Base-by-base conservation (phyloP, 2,797 vertebrate species). In the Megalops cyprinoides region DNA sequence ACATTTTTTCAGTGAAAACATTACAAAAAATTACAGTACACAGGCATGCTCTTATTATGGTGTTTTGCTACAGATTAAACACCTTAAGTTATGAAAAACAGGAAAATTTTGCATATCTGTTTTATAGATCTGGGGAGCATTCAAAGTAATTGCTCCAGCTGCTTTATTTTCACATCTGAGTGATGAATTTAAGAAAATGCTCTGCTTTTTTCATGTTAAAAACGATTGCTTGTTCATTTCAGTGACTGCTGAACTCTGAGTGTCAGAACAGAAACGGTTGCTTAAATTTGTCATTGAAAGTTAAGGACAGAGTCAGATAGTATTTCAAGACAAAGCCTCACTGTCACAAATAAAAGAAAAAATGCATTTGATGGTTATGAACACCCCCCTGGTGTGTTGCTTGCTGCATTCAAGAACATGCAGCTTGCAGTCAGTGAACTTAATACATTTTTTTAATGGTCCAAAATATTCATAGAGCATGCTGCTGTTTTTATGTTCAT, bases 221-320 rank as follows among this genome's bases (percentile, higher is more conserved):
- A n/a, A n/a, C n/a, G n/a, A 49, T 12, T 49, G 14, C 3, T 53
- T 3, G 12, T 28, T 62, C 28, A 62, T 62, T 34, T 31, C 28
- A 62, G 8, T 28, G 0, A 10, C 58, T 18, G 6, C 58, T 28
- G 34, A 31, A 31, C 10, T 0, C 18, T 3, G 3, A 18, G 58
- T 62, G 25, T 14, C 28, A 15, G n/a, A 15, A 62, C 1, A 5
- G 58, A 34, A 34, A 31, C 58, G 12, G 34, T 69, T 42, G 31
- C 10, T n/a, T 69, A 23, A 42, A 69, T 23, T n/a, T n/a, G n/a
- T n/a, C 42, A 34, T 7, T 39, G 6, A 1, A 53, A 53, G 34
- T 23, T 69, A 42, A 28, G 37, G 12, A 51, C 49, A 78, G 82
- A 84, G 76, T 79, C 79, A 51, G 81, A 69, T 80, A 8, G 62